Evolutionary conservation across 2,113 vertebrate genomes (phyloP), one percentile per base, ranked within the genome.

Genomic region (Pongo abelii): DNA sequence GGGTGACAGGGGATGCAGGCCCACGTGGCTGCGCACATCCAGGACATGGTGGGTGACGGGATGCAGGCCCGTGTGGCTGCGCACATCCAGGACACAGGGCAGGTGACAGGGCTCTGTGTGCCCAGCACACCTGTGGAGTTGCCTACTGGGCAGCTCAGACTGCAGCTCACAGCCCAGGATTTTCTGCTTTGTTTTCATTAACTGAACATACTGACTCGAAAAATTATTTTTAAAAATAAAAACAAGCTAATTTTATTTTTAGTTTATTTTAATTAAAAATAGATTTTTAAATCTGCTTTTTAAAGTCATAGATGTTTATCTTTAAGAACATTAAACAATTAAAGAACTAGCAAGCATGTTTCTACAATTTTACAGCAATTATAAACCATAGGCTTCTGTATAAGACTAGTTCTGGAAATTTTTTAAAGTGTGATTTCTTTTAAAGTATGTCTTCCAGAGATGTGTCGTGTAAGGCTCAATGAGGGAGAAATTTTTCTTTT

Each of bases 151-250:
- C 46, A 0, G n/a, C 12, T 27, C 32, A 1, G 13, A 55, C 16
- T 14, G 67, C 35, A 52, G 38, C 75, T 67, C 74, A 43, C 18
- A 0, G 0, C 46, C 69, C 40, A 64, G 8, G 5, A 22, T n/a
- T 48, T 84, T 92, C 18, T 1, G 3, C 8, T 46, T 75, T 55
- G 64, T 94, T 72, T 83, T 94, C 52, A 8, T 79, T 77, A 95
- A 80, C 25, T 35, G 55, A 88, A 86, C 32, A 32, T 17, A 0
- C 22, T 93, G 96, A 64, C 38, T 50, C 13, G 48, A n/a, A 91
- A 61, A 93, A 70, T 94, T 92, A 43, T 77, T 69, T 92, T 96
- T 74, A 27, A 89, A 96, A 93, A n/a, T 70, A 38, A 38, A 70
- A 70, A 70, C 67, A 16, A 70, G 61, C 89, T 64, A 64, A 55